phyloP scores from a whole-genome alignment of 2,113 vertebrate genomes.

The Mustelus asterias region DNA sequence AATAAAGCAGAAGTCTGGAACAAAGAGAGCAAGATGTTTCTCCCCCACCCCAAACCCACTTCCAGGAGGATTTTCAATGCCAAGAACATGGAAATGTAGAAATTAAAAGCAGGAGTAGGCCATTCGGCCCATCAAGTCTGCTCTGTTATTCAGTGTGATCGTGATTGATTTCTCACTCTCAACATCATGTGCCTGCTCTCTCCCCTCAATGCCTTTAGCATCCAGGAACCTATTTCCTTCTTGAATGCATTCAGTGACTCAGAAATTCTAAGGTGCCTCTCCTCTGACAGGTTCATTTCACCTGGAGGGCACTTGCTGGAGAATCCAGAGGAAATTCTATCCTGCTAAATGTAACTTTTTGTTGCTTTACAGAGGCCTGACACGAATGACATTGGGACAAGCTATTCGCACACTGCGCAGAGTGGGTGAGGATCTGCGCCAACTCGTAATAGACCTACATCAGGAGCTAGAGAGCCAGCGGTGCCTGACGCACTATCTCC shows the following conservation, averaged over 20 bases:
- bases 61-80: not conserved
- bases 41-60: too few species aligned
- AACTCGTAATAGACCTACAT: constrained; percentile 46
- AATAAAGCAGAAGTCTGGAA: not conserved
- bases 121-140: too few species aligned
- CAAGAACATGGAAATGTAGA: too few species aligned
- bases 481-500: constrained; percentile 44
- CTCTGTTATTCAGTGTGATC: too few species aligned
- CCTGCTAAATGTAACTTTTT: not conserved
- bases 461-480: constrained; percentile 51
- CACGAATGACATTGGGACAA: constrained; percentile 47
- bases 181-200: too few species aligned
- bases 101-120: too few species aligned
- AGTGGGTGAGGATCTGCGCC: constrained; percentile 52
- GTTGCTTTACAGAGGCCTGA: constrained; percentile 17
- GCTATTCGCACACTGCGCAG: constrained; percentile 46
- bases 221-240: too few species aligned
- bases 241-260: too few species aligned
- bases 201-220: too few species aligned
- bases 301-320: not conserved
- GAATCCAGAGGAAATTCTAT: not conserved
- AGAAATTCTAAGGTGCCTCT: not conserved
- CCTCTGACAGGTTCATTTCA: not conserved
- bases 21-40: not conserved
- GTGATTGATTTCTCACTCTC: too few species aligned